phyloP scores from a whole-genome alignment of 2,888 invertebrate species.

The Parnassius apollo region DNA sequence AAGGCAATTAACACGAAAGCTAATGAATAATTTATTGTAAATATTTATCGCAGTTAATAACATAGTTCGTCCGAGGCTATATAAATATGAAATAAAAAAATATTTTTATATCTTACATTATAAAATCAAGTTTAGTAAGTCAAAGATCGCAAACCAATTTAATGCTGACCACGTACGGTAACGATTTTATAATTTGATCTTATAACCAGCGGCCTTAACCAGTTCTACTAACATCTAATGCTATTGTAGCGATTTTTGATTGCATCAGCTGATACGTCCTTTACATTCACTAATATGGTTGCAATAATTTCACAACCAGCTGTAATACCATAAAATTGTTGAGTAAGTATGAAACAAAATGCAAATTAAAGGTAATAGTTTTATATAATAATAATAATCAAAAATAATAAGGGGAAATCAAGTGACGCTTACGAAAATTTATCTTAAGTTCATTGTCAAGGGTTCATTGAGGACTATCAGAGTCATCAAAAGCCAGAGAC shows the following conservation, averaged over 20 bases:
- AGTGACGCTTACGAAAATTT: neutral
- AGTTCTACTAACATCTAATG: conserved; percentile 9
- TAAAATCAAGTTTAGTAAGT: no score
- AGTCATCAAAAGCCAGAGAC: neutral
- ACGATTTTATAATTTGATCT: conserved; percentile 9
- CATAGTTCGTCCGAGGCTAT: neutral
- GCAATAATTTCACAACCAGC: conserved; percentile 21
- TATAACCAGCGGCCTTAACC: neutral
- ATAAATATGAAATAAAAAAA: neutral
- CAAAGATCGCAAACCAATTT: no score
- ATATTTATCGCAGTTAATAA: conserved; percentile 2
- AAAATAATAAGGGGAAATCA: neutral
- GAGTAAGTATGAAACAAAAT: conserved; percentile 5
- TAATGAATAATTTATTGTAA: neutral
- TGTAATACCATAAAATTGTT: conserved; percentile 13
- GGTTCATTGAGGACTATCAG: neutral
- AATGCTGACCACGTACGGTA: neutral
- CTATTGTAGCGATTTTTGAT: conserved; percentile 13
- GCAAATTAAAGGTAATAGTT: no score
- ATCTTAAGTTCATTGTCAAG: neutral
- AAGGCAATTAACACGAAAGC: neutral
- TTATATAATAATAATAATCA: no score
- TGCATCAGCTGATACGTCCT: conserved; percentile 21
- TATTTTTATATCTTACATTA: no score
- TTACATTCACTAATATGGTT: conserved; percentile 23